phyloP scores from a whole-genome alignment of 2,797 vertebrate species.

The Limnodromus scolopaceus region DNA sequence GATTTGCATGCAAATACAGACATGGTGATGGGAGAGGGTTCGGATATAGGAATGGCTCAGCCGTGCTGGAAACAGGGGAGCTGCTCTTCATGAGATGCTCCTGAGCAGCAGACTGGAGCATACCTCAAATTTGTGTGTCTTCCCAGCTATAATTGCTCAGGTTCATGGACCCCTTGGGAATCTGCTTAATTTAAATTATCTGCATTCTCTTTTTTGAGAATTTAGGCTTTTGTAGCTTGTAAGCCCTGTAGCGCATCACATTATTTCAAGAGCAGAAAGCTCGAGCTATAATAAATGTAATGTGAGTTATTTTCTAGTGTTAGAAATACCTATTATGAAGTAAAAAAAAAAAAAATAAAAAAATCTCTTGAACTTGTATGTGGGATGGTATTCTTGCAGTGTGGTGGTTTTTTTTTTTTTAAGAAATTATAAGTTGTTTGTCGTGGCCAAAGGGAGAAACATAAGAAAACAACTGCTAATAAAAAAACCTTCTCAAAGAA shows the following conservation, averaged over 20 bases:
- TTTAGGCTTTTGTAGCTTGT: slow-evolving; percentile 4
- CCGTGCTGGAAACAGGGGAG: background rate
- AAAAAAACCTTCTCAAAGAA: background rate
- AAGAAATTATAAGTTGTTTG: background rate
- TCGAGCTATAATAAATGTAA: background rate
- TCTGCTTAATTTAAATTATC: slow-evolving; percentile 29
- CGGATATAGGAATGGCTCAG: background rate
- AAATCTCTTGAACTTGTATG: background rate
- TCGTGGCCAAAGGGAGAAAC: background rate
- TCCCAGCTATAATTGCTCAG: background rate
- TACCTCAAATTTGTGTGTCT: background rate
- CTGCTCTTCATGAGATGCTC: background rate
- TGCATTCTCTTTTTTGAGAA: background rate
- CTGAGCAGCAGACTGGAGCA: background rate
- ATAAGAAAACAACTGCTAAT: background rate
- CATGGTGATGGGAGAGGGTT: background rate
- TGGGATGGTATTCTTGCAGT: background rate
- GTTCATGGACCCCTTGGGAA: background rate
- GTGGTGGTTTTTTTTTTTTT: background rate
- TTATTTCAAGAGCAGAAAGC: background rate
- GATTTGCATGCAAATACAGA: background rate
- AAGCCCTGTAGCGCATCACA: accelerated
- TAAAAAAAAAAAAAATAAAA: background rate
- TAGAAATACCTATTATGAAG: background rate
- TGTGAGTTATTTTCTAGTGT: background rate